A percentile compares a stretch with the other conserved stretches of the same genome.
These are phyloP conservation scores for Machimus rusticus DNA, from an alignment of 2,888 invertebrate species.

Conservation along the genomic window DNA sequence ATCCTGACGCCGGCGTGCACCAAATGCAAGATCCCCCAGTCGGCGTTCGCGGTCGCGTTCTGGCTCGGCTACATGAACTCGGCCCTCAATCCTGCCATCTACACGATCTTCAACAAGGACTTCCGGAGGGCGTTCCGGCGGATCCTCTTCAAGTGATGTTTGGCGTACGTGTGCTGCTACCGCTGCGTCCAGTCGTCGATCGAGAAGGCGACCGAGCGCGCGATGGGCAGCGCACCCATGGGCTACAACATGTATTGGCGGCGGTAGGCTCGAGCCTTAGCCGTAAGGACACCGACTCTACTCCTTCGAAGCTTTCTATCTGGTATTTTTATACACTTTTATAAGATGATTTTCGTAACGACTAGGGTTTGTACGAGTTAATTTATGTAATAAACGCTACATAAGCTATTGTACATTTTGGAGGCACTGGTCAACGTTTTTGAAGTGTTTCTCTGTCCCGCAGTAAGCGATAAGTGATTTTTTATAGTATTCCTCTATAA, in stretches of 20 bases:
- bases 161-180: constrained; percentile 84
- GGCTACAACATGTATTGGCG: constrained; percentile 60
- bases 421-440: not conserved
- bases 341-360: not conserved
- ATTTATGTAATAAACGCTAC: not conserved
- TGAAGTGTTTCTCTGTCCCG: not conserved
- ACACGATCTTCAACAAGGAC: constrained; percentile 97
- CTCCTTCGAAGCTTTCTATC: constrained; percentile 4
- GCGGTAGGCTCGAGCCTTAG: constrained; percentile 47
- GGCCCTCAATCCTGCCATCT: constrained; percentile 93
- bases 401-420: not conserved
- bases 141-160: constrained; percentile 95
- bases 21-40: constrained; percentile 77
- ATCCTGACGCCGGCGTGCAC: constrained; percentile 84
- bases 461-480: not conserved
- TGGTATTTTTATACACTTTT: constrained; percentile 28
- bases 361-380: not conserved
- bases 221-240: constrained; percentile 64
- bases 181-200: constrained; percentile 70
- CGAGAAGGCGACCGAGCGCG: constrained; percentile 64
- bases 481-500: not conserved
- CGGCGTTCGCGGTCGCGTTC: constrained; percentile 91
- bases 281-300: not conserved
- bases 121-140: constrained; percentile 94
- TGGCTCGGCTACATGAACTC: constrained; percentile 98